These are phyloP conservation scores for Eueremaeus valkanovi DNA, from an alignment of 2,888 invertebrate species.

Conservation along the genomic window DNA sequence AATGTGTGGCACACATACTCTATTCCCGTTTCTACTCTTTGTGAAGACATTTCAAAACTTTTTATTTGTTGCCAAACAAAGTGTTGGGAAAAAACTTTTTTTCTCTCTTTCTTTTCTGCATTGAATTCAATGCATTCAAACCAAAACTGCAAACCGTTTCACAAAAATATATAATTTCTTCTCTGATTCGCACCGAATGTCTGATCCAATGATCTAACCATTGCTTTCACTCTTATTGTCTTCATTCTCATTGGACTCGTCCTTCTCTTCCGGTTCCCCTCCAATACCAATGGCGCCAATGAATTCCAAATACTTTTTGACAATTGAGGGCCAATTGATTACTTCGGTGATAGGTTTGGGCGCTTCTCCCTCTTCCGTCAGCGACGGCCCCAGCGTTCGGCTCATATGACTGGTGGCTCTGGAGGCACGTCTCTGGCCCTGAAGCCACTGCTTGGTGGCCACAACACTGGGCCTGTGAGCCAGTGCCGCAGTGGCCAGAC, in stretches of 20 bases:
- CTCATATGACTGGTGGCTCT: constrained; percentile 41
- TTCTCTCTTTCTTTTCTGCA: too few species aligned
- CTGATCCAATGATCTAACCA: constrained; percentile 4
- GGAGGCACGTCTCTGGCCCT: constrained; percentile 37
- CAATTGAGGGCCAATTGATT: constrained; percentile 84
- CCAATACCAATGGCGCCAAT: constrained; percentile 45
- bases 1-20: too few species aligned
- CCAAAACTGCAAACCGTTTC: too few species aligned
- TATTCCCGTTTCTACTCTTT: too few species aligned
- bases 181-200: too few species aligned
- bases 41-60: too few species aligned
- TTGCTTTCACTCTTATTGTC: constrained; percentile 31
- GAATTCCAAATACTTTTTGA: constrained; percentile 67
- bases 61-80: too few species aligned
- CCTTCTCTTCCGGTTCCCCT: constrained; percentile 43
- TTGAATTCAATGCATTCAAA: too few species aligned
- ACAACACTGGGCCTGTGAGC: constrained; percentile 41
- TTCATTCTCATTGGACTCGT: constrained; percentile 1
- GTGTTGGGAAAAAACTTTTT: too few species aligned
- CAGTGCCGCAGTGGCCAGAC: constrained; percentile 40
- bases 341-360: constrained; percentile 55
- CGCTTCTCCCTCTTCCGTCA: constrained; percentile 40
- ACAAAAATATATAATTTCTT: too few species aligned
- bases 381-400: constrained; percentile 36
- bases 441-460: constrained; percentile 42